These are phyloP conservation scores for Selene dorsalis DNA, from an alignment of 2,797 vertebrate genomes.

Conservation along the genomic window DNA sequence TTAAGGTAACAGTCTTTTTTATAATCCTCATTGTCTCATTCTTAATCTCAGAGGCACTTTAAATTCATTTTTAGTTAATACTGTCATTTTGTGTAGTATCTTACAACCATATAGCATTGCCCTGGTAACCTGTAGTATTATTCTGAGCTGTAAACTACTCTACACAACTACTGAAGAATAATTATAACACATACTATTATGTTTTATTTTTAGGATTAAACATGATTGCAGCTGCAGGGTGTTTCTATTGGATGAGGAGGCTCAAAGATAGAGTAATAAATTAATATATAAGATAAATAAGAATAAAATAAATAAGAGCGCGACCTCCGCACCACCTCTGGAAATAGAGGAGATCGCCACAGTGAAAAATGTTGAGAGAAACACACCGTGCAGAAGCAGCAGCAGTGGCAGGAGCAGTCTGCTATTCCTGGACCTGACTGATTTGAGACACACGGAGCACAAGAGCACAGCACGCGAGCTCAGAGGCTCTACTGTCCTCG, in stretches of 20 bases:
- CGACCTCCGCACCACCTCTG: background rate
- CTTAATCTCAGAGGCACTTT: background rate
- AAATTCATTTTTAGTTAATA: background rate
- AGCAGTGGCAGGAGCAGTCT: conserved; percentile 28
- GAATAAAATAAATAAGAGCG: too few species aligned
- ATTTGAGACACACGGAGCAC: background rate
- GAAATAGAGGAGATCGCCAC: conserved; percentile 24
- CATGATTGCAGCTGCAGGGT: too few species aligned
- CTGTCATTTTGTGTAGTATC: background rate
- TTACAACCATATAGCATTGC: too few species aligned
- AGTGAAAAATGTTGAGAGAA: conserved; percentile 27
- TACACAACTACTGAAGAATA: too few species aligned
- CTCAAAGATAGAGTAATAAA: background rate
- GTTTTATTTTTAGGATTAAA: too few species aligned
- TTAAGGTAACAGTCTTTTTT: too few species aligned
- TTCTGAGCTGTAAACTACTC: background rate
- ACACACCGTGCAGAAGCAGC: conserved; percentile 11
- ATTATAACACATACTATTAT: background rate
- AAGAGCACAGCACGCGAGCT: background rate
- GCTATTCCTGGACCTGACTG: conserved; percentile 58
- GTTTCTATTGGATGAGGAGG: too few species aligned
- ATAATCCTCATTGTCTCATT: background rate
- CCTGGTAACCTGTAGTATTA: background rate
- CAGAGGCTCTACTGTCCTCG: background rate
- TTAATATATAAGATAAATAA: background rate